A percentile compares a stretch with the other conserved stretches of the same genome.
phyloP scores from a whole-genome alignment of 2,888 invertebrate species.

The Aethes cnicana region DNA sequence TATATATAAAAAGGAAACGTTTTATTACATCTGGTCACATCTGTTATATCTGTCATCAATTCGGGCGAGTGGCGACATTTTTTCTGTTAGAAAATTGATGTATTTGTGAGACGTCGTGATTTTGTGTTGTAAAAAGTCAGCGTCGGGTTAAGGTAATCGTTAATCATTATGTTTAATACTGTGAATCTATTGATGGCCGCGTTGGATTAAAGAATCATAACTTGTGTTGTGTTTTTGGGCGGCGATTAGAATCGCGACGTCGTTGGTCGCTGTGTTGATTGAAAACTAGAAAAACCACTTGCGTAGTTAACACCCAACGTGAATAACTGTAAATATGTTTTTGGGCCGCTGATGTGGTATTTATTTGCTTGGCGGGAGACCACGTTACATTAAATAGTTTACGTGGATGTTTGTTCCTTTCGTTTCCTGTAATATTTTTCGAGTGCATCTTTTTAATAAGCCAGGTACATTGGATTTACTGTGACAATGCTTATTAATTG shows the following conservation, averaged over 20 bases:
- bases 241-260: slow-evolving; percentile 14
- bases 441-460: not conserved
- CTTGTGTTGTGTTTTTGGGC: slow-evolving; percentile 15
- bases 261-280: not conserved
- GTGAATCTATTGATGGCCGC: too few species aligned
- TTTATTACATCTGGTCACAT: slow-evolving; percentile 18
- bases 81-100: slow-evolving; percentile 26
- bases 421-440: not conserved
- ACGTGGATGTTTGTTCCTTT: not conserved
- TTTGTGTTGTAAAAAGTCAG: slow-evolving; percentile 19
- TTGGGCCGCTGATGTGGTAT: slow-evolving; percentile 25
- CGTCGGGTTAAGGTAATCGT: slow-evolving; percentile 18
- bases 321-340: slow-evolving; percentile 29
- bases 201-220: too few species aligned
- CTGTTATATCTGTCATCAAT: slow-evolving; percentile 12
- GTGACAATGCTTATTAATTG: too few species aligned
- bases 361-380: slow-evolving; percentile 15
- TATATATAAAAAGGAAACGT: not conserved
- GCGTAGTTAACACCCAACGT: slow-evolving; percentile 22
- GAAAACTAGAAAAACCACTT: slow-evolving; percentile 30
- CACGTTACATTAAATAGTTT: slow-evolving; percentile 12
- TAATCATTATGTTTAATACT: not conserved
- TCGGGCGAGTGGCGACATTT: slow-evolving; percentile 21
- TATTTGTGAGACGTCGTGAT: slow-evolving; percentile 25
- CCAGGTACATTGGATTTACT: not conserved